Evolutionary conservation across 2,888 invertebrate species (phyloP).

Genomic region (Scaptomyza parva): DNA sequence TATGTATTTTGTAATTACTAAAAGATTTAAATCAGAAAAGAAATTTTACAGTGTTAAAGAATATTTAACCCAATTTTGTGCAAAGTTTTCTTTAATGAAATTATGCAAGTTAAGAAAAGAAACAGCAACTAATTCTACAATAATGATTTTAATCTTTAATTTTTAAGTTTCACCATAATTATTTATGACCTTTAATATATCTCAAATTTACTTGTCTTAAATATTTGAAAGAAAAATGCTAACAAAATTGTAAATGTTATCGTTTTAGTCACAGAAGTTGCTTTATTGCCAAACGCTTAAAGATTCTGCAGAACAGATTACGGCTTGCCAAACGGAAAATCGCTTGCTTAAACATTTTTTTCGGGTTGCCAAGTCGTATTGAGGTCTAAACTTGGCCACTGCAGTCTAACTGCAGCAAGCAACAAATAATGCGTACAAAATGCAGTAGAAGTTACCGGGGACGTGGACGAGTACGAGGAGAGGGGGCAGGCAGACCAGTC

Average conservation of each 20-base stretch:
- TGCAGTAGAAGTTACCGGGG: slow-evolving; percentile 26
- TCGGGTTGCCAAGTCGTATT: slow-evolving; percentile 12
- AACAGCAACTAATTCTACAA: too few relatives aligned
- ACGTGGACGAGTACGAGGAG: slow-evolving; percentile 17
- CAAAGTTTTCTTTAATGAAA: too few relatives aligned
- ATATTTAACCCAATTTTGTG: too few relatives aligned
- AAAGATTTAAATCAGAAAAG: too few relatives aligned
- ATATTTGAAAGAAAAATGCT: background rate
- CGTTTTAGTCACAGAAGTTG: background rate
- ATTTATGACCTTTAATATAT: too few relatives aligned
- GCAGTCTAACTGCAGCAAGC: slow-evolving; percentile 50
- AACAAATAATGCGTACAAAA: slow-evolving; percentile 43
- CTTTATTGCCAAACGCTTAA: background rate
- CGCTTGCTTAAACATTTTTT: slow-evolving; percentile 14
- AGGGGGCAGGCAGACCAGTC: slow-evolving; percentile 22
- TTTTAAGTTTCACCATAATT: too few relatives aligned
- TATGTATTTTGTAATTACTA: too few relatives aligned
- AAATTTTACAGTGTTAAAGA: too few relatives aligned
- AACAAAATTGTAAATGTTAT: background rate
- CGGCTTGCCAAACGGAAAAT: background rate
- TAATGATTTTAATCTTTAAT: too few relatives aligned
- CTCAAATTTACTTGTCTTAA: too few relatives aligned
- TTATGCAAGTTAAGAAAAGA: too few relatives aligned
- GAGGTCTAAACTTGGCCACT: slow-evolving; percentile 38
- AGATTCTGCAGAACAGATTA: slow-evolving; percentile 8